Base-by-base conservation (phyloP, 2,113 vertebrate genomes). In the Nyctibius bracteatus region DNA sequence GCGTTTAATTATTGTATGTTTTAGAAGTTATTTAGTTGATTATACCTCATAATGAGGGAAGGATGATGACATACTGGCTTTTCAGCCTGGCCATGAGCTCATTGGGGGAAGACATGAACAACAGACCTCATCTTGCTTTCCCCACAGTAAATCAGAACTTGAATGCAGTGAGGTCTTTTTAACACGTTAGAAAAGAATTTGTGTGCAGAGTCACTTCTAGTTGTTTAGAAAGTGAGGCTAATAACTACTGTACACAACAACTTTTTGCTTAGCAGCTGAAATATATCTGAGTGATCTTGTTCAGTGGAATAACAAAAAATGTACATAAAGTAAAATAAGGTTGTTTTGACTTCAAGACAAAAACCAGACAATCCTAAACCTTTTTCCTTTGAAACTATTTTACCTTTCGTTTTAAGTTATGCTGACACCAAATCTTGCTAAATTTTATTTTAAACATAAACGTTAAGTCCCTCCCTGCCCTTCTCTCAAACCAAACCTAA, bases 11-110 rank as follows among this genome's bases (percentile, higher is more conserved):
- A 79, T 14, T 43, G 61, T 85, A 39, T 47, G 51, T 90, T 86
- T 93, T 82, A 11, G 70, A 95, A 96, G 81, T 58, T 5, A 68
- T 70, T 61, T 77, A 75, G 72, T 84, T 84, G 94, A 86, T 87
- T 92, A 75, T 31, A 79, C 25, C 27, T 81, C 66, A 65, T 37
- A 73, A 83, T 14, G 35, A 92, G 27, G 47, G 82, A 57, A 81
- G 43, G 44, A 75, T 94, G 79, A 81, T 52, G 73, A 51, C 67
- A 66, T 8, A 85, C 49, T 49, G 20, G 41, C 49, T 24, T 78
- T 93, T 81, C 80, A 91, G 49, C 47, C 61, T 43, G 23, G 41
- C 37, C 31, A 14, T 49, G 52, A 95, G 49, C 54, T 91, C 82
- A 82, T 0, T 30, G 25, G 24, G 18, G 37, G 92, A 65, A 28